Percentiles rank a stretch among this genome's conserved stretches.
Evolutionary conservation across 2,797 vertebrate genomes (phyloP).

Genomic region (Xenops minutus): DNA sequence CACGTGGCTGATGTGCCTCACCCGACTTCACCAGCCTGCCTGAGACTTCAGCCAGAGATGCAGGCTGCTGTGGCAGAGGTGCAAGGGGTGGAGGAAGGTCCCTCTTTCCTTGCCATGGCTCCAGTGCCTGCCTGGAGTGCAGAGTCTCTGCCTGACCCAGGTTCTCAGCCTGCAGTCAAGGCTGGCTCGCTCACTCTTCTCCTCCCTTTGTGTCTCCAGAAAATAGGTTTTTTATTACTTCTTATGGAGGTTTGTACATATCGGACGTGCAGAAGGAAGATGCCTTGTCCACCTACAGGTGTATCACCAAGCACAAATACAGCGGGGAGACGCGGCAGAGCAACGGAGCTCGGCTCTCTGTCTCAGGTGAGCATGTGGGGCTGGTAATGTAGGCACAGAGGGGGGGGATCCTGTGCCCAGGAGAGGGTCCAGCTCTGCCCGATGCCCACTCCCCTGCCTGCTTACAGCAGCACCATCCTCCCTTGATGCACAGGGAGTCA

Average conservation of each 20-base stretch:
- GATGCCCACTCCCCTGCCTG: rapidly evolving
- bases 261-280: constrained; percentile 99
- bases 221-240: constrained; percentile 96
- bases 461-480: rapidly evolving
- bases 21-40: background rate
- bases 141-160: background rate
- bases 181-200: background rate
- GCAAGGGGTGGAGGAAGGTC: background rate
- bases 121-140: rapidly evolving
- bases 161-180: background rate
- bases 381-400: rapidly evolving
- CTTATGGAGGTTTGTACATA: constrained; percentile 94
- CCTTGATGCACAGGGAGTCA: background rate
- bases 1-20: background rate
- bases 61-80: rapidly evolving
- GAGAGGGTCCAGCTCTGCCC: background rate
- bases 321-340: constrained; percentile 97
- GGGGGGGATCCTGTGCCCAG: background rate
- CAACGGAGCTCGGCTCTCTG: constrained; percentile 95
- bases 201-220: constrained; percentile 80
- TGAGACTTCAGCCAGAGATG: background rate
- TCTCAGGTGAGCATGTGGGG: constrained; percentile 80
- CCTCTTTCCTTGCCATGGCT: background rate
- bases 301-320: constrained; percentile 99
- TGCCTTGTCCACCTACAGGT: constrained; percentile 97